Evolutionary conservation across 2,113 vertebrate species (phyloP).

Genomic region (Turdus rufiventris): DNA sequence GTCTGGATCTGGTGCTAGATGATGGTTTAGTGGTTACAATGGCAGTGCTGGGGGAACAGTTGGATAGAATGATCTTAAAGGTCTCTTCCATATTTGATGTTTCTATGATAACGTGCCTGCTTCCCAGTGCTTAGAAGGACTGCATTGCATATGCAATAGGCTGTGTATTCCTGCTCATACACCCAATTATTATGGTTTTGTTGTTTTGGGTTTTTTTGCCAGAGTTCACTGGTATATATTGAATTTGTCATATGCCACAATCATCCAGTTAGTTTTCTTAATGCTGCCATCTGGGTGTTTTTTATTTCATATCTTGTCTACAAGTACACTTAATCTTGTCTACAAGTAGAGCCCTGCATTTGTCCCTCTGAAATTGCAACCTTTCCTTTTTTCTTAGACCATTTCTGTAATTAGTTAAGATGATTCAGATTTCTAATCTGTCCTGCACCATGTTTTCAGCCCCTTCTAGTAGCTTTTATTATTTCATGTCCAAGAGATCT

Average conservation of each 20-base stretch:
- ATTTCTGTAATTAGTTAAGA: background rate
- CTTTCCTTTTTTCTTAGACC: background rate
- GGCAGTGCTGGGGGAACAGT: background rate
- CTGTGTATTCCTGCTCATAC: background rate
- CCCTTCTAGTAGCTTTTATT: background rate
- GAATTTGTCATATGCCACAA: background rate
- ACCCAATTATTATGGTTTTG: background rate
- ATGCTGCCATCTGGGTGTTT: background rate
- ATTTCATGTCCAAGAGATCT: background rate
- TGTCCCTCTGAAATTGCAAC: background rate
- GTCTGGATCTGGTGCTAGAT: background rate
- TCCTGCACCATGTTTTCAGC: background rate
- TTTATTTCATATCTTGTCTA: background rate
- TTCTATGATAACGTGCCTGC: background rate
- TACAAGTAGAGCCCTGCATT: background rate
- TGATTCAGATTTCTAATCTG: background rate
- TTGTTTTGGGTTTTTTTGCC: background rate
- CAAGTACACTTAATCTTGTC: background rate
- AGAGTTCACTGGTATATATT: background rate
- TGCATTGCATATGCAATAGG: background rate
- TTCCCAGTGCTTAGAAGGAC: background rate
- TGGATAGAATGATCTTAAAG: background rate
- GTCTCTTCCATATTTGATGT: background rate
- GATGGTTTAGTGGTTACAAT: background rate
- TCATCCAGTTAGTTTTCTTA: background rate